Evolutionary conservation across 2,113 vertebrate species (phyloP).

Genomic region (Bos javanicus): DNA sequence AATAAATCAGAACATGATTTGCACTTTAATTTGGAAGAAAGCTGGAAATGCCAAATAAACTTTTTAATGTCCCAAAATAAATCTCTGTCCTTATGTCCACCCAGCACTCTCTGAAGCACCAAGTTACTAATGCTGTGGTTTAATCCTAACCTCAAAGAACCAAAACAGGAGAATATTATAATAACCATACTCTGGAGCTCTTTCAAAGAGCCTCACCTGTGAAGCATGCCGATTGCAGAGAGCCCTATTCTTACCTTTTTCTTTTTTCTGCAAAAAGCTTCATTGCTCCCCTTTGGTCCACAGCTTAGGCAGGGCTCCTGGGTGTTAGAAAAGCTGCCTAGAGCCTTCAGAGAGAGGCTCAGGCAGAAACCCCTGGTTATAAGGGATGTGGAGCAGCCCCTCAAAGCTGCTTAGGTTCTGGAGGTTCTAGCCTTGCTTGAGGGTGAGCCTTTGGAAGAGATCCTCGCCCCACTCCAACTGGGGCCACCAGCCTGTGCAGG

Average conservation of each 20-base stretch:
- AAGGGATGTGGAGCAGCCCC: not conserved
- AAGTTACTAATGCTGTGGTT: not conserved
- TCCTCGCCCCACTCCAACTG: not conserved
- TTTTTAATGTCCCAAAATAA: not conserved
- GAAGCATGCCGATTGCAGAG: not conserved
- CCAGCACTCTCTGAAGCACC: not conserved
- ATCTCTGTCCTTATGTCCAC: not conserved
- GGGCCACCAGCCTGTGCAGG: not conserved
- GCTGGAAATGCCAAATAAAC: not conserved
- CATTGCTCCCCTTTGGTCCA: not conserved
- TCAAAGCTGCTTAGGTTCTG: not conserved
- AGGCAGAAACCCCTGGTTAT: not conserved
- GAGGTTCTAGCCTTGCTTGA: not conserved
- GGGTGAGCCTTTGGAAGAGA: not conserved
- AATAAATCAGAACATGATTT: not conserved
- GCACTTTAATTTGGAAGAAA: slow-evolving; percentile 29
- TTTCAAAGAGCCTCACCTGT: not conserved
- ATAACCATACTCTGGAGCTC: not conserved
- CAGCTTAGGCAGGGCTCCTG: not conserved
- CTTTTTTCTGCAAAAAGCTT: not conserved
- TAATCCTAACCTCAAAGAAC: not conserved
- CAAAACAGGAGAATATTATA: not conserved
- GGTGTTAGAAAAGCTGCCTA: not conserved
- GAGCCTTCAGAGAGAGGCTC: not conserved
- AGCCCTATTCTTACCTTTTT: not conserved